Conservation (phyloP, 2,797 vertebrate species). For the Mormyrops attenuatus region DNA sequence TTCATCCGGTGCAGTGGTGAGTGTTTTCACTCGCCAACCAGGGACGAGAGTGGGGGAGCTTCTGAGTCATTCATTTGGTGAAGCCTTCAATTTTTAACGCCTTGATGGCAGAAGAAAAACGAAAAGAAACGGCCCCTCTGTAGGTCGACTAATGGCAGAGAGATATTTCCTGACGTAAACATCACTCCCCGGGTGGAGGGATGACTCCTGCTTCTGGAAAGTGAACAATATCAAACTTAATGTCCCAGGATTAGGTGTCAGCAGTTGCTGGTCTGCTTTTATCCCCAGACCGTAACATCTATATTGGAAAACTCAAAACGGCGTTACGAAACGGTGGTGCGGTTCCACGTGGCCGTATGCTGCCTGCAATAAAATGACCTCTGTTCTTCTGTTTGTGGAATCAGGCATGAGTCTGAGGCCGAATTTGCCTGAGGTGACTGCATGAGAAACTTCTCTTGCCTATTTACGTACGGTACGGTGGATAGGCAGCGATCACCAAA, state of each 20-base stretch:
- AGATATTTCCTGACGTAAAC: constrained; percentile 22
- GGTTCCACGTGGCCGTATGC: not conserved
- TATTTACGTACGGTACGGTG: not conserved
- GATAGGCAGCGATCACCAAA: not conserved
- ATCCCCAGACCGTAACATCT: constrained; percentile 11
- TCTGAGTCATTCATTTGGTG: constrained; percentile 11
- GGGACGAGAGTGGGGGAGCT: not conserved
- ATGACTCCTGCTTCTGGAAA: constrained; percentile 15
- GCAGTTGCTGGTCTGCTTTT: constrained; percentile 19
- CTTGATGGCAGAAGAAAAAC: not conserved
- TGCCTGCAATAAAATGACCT: not conserved
- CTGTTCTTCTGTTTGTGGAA: not conserved
- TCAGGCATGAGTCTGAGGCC: not conserved
- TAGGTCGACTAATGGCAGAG: not conserved
- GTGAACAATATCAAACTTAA: constrained; percentile 15
- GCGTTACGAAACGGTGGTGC: not conserved
- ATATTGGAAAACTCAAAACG: constrained; percentile 15
- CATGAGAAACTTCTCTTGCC: not conserved
- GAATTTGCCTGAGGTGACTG: not conserved
- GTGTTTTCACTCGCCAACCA: not conserved
- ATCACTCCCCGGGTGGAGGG: not conserved
- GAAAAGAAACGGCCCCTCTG: not conserved
- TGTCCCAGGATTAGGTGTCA: constrained; percentile 15
- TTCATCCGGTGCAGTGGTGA: not conserved
- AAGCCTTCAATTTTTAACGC: not conserved